Conservation (phyloP, 2,888 invertebrate species). For the Schizaphis graminum region DNA sequence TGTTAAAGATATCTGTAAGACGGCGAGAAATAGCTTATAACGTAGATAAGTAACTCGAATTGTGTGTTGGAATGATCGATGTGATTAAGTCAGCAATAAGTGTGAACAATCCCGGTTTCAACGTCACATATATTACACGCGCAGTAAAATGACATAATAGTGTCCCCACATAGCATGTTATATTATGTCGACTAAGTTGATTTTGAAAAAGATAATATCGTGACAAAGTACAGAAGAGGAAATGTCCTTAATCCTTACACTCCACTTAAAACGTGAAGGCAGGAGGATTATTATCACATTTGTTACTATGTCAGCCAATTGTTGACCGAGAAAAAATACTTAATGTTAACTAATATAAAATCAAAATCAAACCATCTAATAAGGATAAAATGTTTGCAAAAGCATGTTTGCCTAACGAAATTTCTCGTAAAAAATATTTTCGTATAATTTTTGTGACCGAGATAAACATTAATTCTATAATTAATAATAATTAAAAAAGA, state of each 20-base stretch:
- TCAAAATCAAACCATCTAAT: background rate
- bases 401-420: too few relatives aligned
- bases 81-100: background rate
- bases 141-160: background rate
- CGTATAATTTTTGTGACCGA: too few relatives aligned
- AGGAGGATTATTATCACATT: background rate
- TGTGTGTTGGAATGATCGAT: background rate
- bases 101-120: background rate
- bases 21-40: background rate
- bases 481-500: too few relatives aligned
- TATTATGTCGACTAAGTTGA: background rate
- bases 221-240: background rate
- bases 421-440: too few relatives aligned
- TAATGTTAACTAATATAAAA: background rate
- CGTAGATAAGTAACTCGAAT: background rate
- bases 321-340: background rate
- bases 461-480: too few relatives aligned
- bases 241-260: background rate
- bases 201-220: background rate
- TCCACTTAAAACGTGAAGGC: background rate
- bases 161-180: background rate
- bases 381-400: background rate
- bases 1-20: background rate
- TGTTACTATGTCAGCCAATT: background rate
- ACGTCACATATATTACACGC: background rate